Conservation (phyloP, 2,113 vertebrate genomes). For the Dromaius novaehollandiae region DNA sequence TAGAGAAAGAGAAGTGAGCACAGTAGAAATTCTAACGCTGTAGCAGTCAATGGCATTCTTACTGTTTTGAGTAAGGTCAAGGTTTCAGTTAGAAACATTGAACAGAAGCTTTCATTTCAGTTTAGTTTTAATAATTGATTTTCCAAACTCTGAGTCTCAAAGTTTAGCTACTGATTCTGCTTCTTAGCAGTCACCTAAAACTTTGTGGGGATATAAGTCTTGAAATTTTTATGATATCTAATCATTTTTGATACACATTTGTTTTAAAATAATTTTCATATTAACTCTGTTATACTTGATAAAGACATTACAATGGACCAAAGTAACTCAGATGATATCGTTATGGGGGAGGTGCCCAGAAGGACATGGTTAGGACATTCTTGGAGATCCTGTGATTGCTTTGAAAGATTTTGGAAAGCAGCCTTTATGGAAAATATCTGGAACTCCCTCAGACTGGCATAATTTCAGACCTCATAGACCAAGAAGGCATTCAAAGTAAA, state of each 20-base stretch:
- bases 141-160: not conserved
- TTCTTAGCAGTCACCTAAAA: not conserved
- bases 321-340: not conserved
- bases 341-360: not conserved
- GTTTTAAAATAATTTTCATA: not conserved
- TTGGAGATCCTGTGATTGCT: slow-evolving; percentile 59
- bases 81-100: not conserved
- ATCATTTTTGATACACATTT: not conserved
- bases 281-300: not conserved
- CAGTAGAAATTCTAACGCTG: not conserved
- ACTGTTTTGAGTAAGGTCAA: not conserved
- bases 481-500: slow-evolving; percentile 78
- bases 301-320: not conserved
- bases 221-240: not conserved
- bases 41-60: not conserved
- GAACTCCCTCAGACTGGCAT: slow-evolving; percentile 77
- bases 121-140: not conserved
- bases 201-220: not conserved
- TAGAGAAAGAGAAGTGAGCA: not conserved
- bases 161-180: not conserved
- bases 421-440: slow-evolving; percentile 74
- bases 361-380: slow-evolving; percentile 49
- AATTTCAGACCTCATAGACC: slow-evolving; percentile 77
- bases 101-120: not conserved
- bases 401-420: slow-evolving; percentile 73